These are phyloP conservation scores for Agapostemon virescens DNA, from an alignment of 2,888 invertebrate species.

Conservation along the genomic window DNA sequence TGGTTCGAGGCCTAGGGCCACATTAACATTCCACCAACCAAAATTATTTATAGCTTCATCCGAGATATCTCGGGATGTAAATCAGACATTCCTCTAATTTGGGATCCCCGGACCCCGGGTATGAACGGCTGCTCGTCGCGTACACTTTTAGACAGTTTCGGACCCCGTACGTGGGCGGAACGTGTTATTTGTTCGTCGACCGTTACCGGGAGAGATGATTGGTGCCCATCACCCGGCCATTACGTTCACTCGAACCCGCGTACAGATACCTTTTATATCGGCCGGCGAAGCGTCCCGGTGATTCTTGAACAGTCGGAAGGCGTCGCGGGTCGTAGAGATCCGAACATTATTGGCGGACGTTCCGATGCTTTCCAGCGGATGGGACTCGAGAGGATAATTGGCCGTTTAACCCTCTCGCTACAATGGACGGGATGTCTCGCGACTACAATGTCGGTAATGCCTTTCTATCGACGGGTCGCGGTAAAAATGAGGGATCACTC, in stretches of 20 bases:
- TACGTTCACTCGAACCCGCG: slow-evolving; percentile 14
- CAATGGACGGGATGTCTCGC: background rate
- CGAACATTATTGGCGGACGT: slow-evolving; percentile 30
- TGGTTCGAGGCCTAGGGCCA: slow-evolving; percentile 67
- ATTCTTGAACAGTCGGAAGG: slow-evolving; percentile 13
- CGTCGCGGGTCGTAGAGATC: slow-evolving; percentile 13
- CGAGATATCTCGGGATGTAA: slow-evolving; percentile 76
- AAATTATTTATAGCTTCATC: slow-evolving; percentile 79
- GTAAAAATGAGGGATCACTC: background rate
- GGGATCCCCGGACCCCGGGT: slow-evolving; percentile 61
- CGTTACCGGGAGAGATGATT: slow-evolving; percentile 33
- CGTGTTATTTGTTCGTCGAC: slow-evolving; percentile 51
- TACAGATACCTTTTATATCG: slow-evolving; percentile 32
- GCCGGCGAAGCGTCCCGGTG: slow-evolving; percentile 12
- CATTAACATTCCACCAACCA: slow-evolving; percentile 77
- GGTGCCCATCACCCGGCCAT: slow-evolving; percentile 41
- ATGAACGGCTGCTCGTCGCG: slow-evolving; percentile 43
- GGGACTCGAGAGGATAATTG: background rate
- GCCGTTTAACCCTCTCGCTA: background rate
- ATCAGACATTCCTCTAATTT: slow-evolving; percentile 77
- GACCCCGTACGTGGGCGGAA: slow-evolving; percentile 54
- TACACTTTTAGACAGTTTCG: slow-evolving; percentile 56
- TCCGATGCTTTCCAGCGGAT: background rate
- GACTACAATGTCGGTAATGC: background rate
- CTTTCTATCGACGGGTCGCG: background rate